Evolutionary conservation across 2,113 vertebrate species (phyloP).

Genomic region (Entelurus aequoreus): DNA sequence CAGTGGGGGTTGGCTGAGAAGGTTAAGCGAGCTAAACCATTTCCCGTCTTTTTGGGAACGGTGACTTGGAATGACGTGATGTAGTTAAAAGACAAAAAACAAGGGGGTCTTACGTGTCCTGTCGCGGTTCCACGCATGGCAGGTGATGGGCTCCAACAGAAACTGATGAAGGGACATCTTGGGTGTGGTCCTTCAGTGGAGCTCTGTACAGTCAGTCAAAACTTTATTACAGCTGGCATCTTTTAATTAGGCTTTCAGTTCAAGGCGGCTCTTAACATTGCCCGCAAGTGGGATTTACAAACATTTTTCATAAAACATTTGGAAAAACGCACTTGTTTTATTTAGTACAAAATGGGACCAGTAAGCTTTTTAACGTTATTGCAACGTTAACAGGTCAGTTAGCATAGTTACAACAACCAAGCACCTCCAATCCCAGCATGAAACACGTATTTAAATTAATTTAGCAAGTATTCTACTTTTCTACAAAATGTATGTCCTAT

Average conservation of each 20-base stretch:
- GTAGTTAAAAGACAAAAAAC: background rate
- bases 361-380: background rate
- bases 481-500: background rate
- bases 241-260: background rate
- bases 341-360: background rate
- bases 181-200: constrained; percentile 62
- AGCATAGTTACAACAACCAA: constrained; percentile 8
- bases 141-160: constrained; percentile 96
- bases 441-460: background rate
- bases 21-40: constrained; percentile 20
- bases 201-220: constrained; percentile 39
- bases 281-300: background rate
- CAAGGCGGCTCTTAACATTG: constrained; percentile 5
- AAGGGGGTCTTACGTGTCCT: constrained; percentile 81
- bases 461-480: background rate
- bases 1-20: background rate
- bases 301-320: background rate
- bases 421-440: constrained; percentile 4
- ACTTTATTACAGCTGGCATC: background rate
- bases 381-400: background rate
- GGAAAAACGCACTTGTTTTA: background rate
- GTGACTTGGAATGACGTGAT: background rate
- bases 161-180: constrained; percentile 98
- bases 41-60: background rate
- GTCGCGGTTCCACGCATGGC: constrained; percentile 98